Conservation (phyloP, 2,797 vertebrate genomes). For the Macropus fuliginosus region DNA sequence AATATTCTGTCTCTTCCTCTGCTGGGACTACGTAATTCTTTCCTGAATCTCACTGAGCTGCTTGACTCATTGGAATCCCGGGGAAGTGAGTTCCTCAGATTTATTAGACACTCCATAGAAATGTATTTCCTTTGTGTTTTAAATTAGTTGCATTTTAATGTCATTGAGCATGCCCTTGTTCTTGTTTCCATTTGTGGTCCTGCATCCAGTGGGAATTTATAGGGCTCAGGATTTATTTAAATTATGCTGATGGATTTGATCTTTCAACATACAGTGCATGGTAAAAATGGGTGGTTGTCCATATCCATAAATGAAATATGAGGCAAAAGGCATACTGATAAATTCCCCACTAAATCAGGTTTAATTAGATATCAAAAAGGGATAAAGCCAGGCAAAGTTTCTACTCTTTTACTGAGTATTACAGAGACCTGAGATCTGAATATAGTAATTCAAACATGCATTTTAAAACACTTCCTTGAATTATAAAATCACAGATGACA, state of each 20-base stretch:
- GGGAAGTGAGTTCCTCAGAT: conserved; percentile 70
- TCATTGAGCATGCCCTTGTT: conserved; percentile 74
- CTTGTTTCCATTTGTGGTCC: conserved; percentile 78
- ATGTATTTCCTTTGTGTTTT: conserved; percentile 76
- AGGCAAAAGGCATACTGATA: conserved; percentile 70
- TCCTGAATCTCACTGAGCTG: conserved; percentile 65
- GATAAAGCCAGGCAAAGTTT: conserved; percentile 71
- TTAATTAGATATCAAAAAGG: conserved; percentile 78
- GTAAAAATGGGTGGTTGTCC: conserved; percentile 75
- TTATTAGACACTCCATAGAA: conserved; percentile 72
- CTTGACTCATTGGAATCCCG: conserved; percentile 65
- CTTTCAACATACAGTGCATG: conserved; percentile 71
- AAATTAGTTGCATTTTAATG: conserved; percentile 79
- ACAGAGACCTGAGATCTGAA: conserved; percentile 54
- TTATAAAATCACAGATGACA: conserved; percentile 46
- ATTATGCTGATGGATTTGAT: conserved; percentile 80
- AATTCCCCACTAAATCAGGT: conserved; percentile 76
- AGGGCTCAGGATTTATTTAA: conserved; percentile 79
- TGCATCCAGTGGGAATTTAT: conserved; percentile 76
- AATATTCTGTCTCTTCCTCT: conserved; percentile 47
- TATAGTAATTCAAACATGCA: conserved; percentile 47
- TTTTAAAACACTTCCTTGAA: conserved; percentile 61
- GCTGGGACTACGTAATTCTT: conserved; percentile 66
- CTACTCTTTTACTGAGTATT: conserved; percentile 43
- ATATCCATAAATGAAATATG: conserved; percentile 76